Conservation (phyloP, 2,113 vertebrate species). For the Dermatemys mawii region DNA sequence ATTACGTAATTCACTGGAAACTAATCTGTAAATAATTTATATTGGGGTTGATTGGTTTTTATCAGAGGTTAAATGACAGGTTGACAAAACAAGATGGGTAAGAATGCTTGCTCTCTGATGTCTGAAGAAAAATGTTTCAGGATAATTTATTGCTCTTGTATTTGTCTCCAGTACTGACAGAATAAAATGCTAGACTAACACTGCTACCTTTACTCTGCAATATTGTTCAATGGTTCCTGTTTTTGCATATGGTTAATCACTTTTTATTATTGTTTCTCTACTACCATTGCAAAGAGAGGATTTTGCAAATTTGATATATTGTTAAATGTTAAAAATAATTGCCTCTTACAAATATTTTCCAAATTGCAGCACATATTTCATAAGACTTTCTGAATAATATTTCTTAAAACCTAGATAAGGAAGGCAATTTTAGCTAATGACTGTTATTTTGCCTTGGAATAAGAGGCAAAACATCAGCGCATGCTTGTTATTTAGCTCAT, state of each 20-base stretch:
- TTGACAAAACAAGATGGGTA: neutral
- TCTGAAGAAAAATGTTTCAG: neutral
- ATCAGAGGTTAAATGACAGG: neutral
- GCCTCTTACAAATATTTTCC: neutral
- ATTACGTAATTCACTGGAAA: neutral
- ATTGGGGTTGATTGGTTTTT: neutral
- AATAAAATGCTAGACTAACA: neutral
- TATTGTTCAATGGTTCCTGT: neutral
- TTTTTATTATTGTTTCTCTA: neutral
- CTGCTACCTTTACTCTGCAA: neutral
- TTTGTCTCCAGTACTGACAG: neutral
- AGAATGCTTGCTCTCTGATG: neutral
- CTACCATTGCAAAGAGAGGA: neutral
- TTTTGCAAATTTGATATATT: neutral
- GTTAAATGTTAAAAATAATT: neutral
- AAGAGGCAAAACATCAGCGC: neutral
- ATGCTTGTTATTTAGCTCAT: constrained; percentile 2
- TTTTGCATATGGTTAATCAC: neutral
- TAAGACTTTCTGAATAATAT: neutral
- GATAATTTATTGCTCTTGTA: neutral
- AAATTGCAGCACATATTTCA: neutral
- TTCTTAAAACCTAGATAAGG: neutral
- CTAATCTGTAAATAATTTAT: neutral
- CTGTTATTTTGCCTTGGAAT: neutral
- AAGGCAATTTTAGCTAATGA: neutral